Base-by-base conservation (phyloP, 2,888 invertebrate species). In the Brenthis hecate region DNA sequence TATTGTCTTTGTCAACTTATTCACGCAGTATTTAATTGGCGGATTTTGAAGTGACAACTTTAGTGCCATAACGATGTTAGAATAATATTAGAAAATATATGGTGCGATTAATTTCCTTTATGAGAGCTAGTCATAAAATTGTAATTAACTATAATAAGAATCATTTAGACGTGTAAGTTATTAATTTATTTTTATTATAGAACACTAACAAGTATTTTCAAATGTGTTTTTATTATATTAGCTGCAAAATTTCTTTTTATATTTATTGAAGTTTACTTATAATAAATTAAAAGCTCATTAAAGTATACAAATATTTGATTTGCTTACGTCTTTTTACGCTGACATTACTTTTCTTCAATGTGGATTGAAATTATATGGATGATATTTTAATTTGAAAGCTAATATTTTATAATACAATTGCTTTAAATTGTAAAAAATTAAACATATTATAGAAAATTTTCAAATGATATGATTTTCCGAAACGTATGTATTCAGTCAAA, bases 101-200 rank as follows among this genome's bases (percentile, higher is more conserved):
- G 89, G 89, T 90, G 89, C 89, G 86, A 88, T 85, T 68, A 74
- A 79, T 85, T 87, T 88, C 81, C 84, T 87, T 85, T 78, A 81
- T 77, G 81, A 81, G 76, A 86, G 74, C 91, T 91, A 91, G 91
- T 91, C 91, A 91, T 89, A 88, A 84, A 77, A 74, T 36, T 74
- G 71, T 75, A 73, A 74, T 72, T 75, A 73, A 71, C 28, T 54
- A 70, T 67, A 58, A 13, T 69, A 66, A 72, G 47, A 69, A 68
- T 74, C 69, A 50, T 56, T 56, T 68, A 67, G 62, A 65, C 55
- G 28, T 61, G 61, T 64, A 68, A 48, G 60, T 66, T 62, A 71
- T 65, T 74, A 72, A 73, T 74, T 75, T 76, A 71, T 74, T 73
- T 73, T 68, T 54, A 65, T 62, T 47, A 68, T 56, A 57, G 43